Evolutionary conservation across 1,140 invertebrate species (phyloP).

Genomic region (Psilanteris sp.): DNA sequence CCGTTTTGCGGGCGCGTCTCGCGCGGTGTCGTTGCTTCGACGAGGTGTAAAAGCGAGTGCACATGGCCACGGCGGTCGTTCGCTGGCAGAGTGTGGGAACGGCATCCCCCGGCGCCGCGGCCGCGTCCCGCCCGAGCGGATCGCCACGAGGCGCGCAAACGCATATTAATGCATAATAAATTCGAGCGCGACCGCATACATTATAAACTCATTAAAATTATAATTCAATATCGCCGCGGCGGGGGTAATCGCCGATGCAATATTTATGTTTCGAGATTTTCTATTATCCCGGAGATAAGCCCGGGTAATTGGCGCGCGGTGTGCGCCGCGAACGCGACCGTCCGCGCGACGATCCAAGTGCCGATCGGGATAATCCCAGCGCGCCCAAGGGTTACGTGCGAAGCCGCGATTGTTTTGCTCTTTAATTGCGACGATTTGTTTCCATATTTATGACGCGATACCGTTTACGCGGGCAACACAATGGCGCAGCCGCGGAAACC

Average conservation of each 20-base stretch:
- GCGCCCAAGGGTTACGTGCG: no score
- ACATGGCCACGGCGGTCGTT: conserved; percentile 21
- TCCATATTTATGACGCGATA: conserved; percentile 33
- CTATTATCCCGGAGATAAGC: conserved; percentile 21
- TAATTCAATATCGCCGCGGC: conserved; percentile 35
- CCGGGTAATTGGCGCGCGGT: no score
- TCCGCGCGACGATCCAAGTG: no score
- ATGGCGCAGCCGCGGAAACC: no score
- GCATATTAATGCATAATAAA: conserved; percentile 58
- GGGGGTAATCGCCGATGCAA: conserved; percentile 33
- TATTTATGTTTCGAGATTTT: conserved; percentile 43
- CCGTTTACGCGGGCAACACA: no score
- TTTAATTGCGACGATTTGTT: conserved; percentile 18
- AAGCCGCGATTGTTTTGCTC: no score
- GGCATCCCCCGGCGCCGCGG: conserved; percentile 12
- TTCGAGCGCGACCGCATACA: conserved; percentile 27
- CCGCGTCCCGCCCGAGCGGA: conserved; percentile 17
- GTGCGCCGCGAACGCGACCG: no score
- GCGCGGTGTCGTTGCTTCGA: conserved; percentile 12
- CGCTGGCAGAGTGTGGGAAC: conserved; percentile 49
- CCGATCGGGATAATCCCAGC: no score
- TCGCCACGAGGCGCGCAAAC: conserved; percentile 40
- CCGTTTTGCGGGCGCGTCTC: conserved; percentile 22
- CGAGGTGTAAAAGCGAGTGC: conserved; percentile 48
- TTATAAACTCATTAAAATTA: conserved; percentile 54